A percentile compares a stretch with the other conserved stretches of the same genome.
These are phyloP conservation scores for Cosmia pyralina DNA, from an alignment of 2,888 invertebrate genomes.

Conservation along the genomic window DNA sequence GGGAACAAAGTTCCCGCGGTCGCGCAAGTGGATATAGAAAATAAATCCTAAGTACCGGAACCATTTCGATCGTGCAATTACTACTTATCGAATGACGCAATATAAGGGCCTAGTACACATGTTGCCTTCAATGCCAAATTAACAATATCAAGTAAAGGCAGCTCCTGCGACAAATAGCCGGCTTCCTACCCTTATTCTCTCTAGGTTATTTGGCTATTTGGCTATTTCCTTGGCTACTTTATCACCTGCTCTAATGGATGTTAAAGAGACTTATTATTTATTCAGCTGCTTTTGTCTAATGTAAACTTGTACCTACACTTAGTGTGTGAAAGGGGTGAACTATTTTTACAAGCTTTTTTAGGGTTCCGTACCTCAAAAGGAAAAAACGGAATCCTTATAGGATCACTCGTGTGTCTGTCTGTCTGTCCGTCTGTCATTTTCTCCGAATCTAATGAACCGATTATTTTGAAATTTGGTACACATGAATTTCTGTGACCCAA, in stretches of 20 bases:
- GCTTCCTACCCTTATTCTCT: slow-evolving; percentile 41
- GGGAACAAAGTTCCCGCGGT: too few species aligned
- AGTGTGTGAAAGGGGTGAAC: slow-evolving; percentile 38
- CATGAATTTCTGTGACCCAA: too few species aligned
- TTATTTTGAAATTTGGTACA: too few species aligned
- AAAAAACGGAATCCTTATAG: too few species aligned
- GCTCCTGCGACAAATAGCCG: slow-evolving; percentile 38
- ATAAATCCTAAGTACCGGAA: background rate
- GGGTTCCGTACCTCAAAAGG: too few species aligned
- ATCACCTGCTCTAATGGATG: slow-evolving; percentile 69
- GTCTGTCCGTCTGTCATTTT: too few species aligned
- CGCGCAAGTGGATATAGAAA: background rate
- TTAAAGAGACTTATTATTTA: slow-evolving; percentile 71
- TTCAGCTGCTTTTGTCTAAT: slow-evolving; percentile 64
- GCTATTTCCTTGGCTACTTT: slow-evolving; percentile 56
- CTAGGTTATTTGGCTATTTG: slow-evolving; percentile 14
- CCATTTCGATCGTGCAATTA: slow-evolving; percentile 15
- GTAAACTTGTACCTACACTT: slow-evolving; percentile 28
- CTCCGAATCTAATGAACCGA: too few species aligned
- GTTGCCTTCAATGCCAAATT: slow-evolving; percentile 43
- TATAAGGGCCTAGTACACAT: slow-evolving; percentile 7
- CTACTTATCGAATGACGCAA: slow-evolving; percentile 8
- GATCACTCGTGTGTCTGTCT: too few species aligned
- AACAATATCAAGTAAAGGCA: slow-evolving; percentile 39
- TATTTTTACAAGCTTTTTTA: slow-evolving; percentile 16